A percentile compares a stretch with the other conserved stretches of the same genome.
These are phyloP conservation scores for Manis crassicaudata DNA, from an alignment of 2,797 vertebrate genomes.

Conservation along the genomic window DNA sequence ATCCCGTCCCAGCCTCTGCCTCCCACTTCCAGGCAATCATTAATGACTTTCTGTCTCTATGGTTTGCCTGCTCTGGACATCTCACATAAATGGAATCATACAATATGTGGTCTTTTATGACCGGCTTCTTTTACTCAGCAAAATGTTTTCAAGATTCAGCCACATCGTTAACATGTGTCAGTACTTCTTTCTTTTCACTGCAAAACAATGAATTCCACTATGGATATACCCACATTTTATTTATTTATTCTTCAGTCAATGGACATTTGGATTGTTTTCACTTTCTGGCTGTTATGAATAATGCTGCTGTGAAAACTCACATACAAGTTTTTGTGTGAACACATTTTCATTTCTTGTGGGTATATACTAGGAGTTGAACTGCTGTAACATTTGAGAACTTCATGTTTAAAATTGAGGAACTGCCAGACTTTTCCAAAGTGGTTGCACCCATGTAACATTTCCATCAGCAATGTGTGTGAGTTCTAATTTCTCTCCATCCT, in stretches of 20 bases:
- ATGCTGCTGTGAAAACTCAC: neutral
- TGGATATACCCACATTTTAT: neutral
- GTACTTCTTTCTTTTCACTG: neutral
- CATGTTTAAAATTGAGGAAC: neutral
- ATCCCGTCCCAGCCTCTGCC: neutral
- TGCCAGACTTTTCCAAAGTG: neutral
- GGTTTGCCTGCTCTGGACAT: neutral
- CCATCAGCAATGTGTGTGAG: rapidly evolving
- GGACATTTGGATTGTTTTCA: neutral
- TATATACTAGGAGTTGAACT: neutral
- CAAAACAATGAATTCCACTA: neutral
- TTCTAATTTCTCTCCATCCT: neutral
- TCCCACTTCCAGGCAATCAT: neutral
- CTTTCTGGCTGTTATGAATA: neutral
- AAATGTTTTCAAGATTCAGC: neutral
- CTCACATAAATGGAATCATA: neutral
- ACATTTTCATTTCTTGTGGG: neutral
- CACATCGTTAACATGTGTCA: neutral
- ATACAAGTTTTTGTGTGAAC: neutral
- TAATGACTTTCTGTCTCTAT: neutral
- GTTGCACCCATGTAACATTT: neutral
- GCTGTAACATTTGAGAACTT: neutral
- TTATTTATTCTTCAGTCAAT: neutral
- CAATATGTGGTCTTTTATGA: neutral
- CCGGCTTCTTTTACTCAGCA: neutral